Conservation (phyloP, 2,888 invertebrate species). For the Epirrhoe tristata region DNA sequence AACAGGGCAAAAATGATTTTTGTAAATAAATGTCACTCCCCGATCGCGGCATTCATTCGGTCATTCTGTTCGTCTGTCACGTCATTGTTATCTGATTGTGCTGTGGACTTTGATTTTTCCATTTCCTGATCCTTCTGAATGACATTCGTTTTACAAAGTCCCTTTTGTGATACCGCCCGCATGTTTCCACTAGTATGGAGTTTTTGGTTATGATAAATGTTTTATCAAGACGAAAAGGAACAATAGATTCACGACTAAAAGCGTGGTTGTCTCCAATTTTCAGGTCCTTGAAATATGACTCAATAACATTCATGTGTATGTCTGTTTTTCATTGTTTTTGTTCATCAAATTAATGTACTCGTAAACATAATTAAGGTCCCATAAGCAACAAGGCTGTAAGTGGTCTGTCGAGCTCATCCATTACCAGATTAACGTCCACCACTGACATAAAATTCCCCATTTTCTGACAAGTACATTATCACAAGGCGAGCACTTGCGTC, state of each 20-base stretch:
- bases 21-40: slow-evolving; percentile 16
- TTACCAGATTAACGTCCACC: slow-evolving; percentile 33
- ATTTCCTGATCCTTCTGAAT: slow-evolving; percentile 75
- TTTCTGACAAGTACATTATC: slow-evolving; percentile 46
- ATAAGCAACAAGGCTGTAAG: not conserved
- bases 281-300: not conserved
- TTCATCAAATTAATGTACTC: not conserved
- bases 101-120: slow-evolving; percentile 75
- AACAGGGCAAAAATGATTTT: not conserved
- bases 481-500: slow-evolving; percentile 63
- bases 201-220: slow-evolving; percentile 8
- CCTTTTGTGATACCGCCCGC: slow-evolving; percentile 15
- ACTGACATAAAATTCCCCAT: slow-evolving; percentile 25
- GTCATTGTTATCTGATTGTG: slow-evolving; percentile 63
- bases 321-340: not conserved
- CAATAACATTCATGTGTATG: not conserved
- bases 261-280: not conserved
- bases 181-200: slow-evolving; percentile 6
- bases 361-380: slow-evolving; percentile 1
- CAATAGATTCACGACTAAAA: not conserved
- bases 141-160: slow-evolving; percentile 51
- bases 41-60: slow-evolving; percentile 25
- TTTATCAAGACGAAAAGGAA: not conserved
- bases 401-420: slow-evolving; percentile 16
- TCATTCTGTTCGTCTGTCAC: slow-evolving; percentile 35